These are phyloP conservation scores for Jacana jacana DNA, from an alignment of 2,113 vertebrate species.

Conservation along the genomic window DNA sequence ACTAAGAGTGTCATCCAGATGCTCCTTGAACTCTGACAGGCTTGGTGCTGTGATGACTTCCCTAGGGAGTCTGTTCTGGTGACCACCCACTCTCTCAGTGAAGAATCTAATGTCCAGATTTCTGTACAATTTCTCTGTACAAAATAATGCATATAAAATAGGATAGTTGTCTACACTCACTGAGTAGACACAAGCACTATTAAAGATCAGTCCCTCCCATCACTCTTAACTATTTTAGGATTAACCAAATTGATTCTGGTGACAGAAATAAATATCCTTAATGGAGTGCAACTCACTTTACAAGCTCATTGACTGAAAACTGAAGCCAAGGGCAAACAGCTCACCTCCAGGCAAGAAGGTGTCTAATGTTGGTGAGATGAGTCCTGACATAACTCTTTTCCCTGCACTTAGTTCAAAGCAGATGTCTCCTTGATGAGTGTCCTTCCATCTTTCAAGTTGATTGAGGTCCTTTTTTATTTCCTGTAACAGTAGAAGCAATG, in stretches of 20 bases:
- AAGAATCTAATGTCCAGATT: not conserved
- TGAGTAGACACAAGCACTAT: not conserved
- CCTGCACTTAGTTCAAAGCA: not conserved
- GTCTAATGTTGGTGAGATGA: not conserved
- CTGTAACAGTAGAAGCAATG: not conserved
- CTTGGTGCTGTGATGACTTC: not conserved
- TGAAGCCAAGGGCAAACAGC: not conserved
- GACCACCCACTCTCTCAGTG: not conserved
- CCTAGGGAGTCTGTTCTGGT: not conserved
- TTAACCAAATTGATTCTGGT: not conserved
- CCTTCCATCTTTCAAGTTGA: not conserved
- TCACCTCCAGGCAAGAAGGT: not conserved
- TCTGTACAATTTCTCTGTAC: too few relatives aligned
- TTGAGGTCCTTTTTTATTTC: not conserved
- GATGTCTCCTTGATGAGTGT: not conserved
- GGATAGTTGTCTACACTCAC: not conserved
- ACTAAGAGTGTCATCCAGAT: not conserved
- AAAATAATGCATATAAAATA: not conserved
- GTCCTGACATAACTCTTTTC: not conserved
- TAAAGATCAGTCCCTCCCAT: not conserved
- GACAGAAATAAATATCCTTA: not conserved
- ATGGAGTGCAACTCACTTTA: not conserved
- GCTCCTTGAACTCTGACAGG: not conserved
- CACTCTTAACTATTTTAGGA: not conserved
- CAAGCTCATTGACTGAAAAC: not conserved